Evolutionary conservation across 2,113 vertebrate genomes (phyloP), one percentile per base, ranked within the genome.

Genomic region (Eurystomus gularis): DNA sequence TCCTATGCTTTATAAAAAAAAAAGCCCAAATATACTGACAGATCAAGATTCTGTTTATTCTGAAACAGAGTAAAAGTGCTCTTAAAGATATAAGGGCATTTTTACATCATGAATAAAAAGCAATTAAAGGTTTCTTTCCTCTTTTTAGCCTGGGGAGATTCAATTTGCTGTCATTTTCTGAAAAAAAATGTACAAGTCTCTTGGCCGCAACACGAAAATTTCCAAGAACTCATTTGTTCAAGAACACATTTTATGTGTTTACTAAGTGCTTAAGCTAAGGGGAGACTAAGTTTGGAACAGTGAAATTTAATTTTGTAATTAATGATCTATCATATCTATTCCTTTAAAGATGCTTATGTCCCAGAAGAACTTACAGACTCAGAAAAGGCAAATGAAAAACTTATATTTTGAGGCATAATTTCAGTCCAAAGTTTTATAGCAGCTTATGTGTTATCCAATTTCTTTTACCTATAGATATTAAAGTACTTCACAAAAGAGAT

Each of bases 221-320:
- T 95, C 88, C 80, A 95, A 78, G 60, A 96, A 95, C 31, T 81
- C 28, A 55, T 90, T 91, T 94, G 25, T 62, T 88, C 33, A 70
- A 77, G 33, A 81, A 86, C 17, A 86, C 25, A 83, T 49, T 89
- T 70, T 57, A 7, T 48, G 9, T 75, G 46, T 75, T 96, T 84
- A 87, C 35, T 39, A 75, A 33, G 18, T 61, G 20, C 35, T 92
- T 72, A 6, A 92, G 14, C 48, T 87, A 94, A 89, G 64, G 25
- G 58, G 68, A 90, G 62, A 93, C 44, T 52, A 86, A 86, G 29
- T 66, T 52, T 19, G 5, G 51, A 84, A 68, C 25, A 42, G 13
- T 42, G 11, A 88, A 60, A 72, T 54, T 73, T 72, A 64, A 52
- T 91, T 85, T 88, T 57, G 11, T 73, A 73, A 68, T 57, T 82